Evolutionary conservation across 2,797 vertebrate genomes (phyloP).

Genomic region (Arremon brunneinucha): DNA sequence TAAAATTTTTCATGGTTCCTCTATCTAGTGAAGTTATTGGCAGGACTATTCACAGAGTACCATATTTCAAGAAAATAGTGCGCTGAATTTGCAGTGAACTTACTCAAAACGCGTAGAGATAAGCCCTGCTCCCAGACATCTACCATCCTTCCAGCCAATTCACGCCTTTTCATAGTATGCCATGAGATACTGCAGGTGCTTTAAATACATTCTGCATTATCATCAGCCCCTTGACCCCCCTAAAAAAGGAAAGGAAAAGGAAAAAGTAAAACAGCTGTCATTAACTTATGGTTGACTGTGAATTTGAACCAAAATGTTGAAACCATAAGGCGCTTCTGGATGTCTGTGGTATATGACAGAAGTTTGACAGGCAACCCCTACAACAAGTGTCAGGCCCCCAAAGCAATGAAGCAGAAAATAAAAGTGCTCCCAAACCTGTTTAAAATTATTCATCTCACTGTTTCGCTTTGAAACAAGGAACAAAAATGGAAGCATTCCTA

Average conservation of each 20-base stretch:
- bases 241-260: not conserved
- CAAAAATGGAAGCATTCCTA: slow-evolving; percentile 68
- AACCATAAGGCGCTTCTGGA: slow-evolving; percentile 2
- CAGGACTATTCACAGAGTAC: not conserved
- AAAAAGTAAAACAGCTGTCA: not conserved
- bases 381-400: slow-evolving; percentile 13
- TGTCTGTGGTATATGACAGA: not conserved
- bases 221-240: accelerated
- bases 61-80: not conserved
- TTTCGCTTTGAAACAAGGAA: slow-evolving; percentile 69
- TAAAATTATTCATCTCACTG: slow-evolving; percentile 71
- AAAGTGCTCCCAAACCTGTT: slow-evolving; percentile 30
- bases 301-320: slow-evolving; percentile 33
- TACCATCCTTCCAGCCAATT: not conserved
- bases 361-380: slow-evolving; percentile 14
- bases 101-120: not conserved
- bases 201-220: not conserved
- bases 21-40: not conserved
- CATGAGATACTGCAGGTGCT: not conserved
- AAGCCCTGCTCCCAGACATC: not conserved
- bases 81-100: not conserved
- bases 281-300: slow-evolving; percentile 13
- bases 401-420: slow-evolving; percentile 47
- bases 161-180: not conserved
- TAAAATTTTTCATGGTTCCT: not conserved